These are phyloP conservation scores for Geopemphigus sp. DNA, from an alignment of 1,140 invertebrate genomes.

Conservation along the genomic window DNA sequence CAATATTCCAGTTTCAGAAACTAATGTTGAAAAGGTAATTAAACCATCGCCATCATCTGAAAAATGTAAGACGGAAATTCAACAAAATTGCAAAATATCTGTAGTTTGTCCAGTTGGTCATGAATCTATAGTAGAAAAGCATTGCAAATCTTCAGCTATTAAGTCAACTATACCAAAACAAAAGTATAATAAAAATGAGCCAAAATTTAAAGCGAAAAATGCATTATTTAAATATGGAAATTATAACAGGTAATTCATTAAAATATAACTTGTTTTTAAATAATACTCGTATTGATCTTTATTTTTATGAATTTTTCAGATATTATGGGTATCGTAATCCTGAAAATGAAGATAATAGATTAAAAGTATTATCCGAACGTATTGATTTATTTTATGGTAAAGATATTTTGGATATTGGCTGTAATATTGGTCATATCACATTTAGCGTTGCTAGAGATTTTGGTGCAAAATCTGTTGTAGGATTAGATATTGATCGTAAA, in stretches of 20 bases:
- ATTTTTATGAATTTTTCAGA: conserved; percentile 56
- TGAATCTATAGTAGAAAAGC: conserved; percentile 72
- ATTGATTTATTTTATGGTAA: conserved; percentile 83
- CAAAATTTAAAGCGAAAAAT: conserved; percentile 72
- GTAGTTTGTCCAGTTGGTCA: conserved; percentile 90
- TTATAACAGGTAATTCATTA: conserved; percentile 72
- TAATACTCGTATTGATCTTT: neutral
- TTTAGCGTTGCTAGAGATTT: conserved; percentile 81
- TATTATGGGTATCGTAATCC: conserved; percentile 94
- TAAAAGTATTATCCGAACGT: conserved; percentile 75
- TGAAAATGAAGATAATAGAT: conserved; percentile 74
- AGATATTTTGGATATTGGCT: conserved; percentile 94
- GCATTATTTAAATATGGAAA: conserved; percentile 89
- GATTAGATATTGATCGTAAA: conserved; percentile 92
- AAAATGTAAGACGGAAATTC: conserved; percentile 14
- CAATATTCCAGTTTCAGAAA: conserved; percentile 13
- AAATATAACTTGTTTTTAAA: neutral
- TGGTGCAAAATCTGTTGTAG: conserved; percentile 78
- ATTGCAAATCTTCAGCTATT: neutral
- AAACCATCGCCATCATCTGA: neutral
- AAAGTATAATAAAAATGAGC: conserved; percentile 56
- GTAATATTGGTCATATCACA: conserved; percentile 94
- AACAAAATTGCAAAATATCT: conserved; percentile 66
- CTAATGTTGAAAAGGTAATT: neutral
- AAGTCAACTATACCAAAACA: conserved; percentile 52